Percentiles rank a stretch among this genome's conserved stretches.
Evolutionary conservation across 2,797 vertebrate genomes (phyloP).

Genomic region (Notolepis coatsorum): DNA sequence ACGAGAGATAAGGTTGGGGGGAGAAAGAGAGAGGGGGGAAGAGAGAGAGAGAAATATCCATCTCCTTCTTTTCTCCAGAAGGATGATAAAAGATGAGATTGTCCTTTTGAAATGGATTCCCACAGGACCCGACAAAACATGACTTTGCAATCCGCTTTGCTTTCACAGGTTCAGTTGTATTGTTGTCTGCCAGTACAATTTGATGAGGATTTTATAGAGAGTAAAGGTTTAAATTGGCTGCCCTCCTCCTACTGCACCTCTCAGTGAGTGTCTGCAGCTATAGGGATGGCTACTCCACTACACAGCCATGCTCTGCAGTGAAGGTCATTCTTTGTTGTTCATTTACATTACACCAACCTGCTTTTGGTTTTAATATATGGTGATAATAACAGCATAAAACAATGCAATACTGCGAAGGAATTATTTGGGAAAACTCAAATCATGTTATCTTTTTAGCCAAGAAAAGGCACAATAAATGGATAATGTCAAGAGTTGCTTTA

Average conservation of each 20-base stretch:
- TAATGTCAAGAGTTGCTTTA: too few relatives aligned
- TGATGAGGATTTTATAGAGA: not conserved
- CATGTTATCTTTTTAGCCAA: too few relatives aligned
- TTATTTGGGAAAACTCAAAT: too few relatives aligned
- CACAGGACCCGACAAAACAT: not conserved
- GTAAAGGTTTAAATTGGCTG: not conserved
- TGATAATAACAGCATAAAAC: too few relatives aligned
- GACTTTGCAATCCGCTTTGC: not conserved
- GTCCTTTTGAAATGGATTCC: constrained; percentile 6
- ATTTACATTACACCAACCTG: too few relatives aligned
- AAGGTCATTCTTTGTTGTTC: too few relatives aligned
- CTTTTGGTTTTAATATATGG: too few relatives aligned
- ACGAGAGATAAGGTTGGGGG: not conserved
- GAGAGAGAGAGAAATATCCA: not conserved
- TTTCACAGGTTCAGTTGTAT: not conserved
- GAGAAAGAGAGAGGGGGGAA: constrained; percentile 15
- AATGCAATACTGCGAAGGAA: too few relatives aligned
- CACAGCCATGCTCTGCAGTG: too few relatives aligned
- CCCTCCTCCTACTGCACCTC: not conserved
- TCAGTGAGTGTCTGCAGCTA: not conserved
- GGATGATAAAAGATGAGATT: not conserved
- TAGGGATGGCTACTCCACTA: too few relatives aligned
- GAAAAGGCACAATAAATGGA: too few relatives aligned
- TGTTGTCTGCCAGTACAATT: not conserved
- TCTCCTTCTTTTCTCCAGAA: not conserved